Evolutionary conservation across 2,797 vertebrate genomes (phyloP), one percentile per base, ranked within the genome.

Genomic region (Xenopus petersii): DNA sequence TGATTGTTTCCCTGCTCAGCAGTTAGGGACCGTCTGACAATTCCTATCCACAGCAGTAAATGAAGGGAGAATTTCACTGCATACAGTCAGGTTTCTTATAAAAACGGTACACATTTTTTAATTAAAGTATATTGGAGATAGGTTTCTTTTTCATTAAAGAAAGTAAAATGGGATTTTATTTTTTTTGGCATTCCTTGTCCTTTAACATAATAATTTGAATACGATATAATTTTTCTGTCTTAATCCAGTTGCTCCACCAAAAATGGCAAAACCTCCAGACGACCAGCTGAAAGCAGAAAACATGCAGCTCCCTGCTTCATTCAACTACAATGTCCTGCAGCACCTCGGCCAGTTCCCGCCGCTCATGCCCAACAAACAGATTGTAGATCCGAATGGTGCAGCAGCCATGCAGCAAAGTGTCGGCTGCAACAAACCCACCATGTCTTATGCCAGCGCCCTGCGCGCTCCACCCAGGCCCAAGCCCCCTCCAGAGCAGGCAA

Each of bases 271-370:
- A 81, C 89, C 94, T 77, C 82, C 91, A 0, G 96, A 98, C 75
- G 97, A 98, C 60, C 94, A 93, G 73, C 86, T 91, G 84, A 97
- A 98, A 84, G 82, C 88, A 0, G 96, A 98, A 55, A 93, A 86
- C 80, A 85, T 92, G 16, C 92, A 93, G 56, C 36, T 93, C 67
- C 81, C 93, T 74, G 90, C 85, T 71, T 89, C 91, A 77, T 93
- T 93, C 87, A 92, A 93, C 84, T 93, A 94, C 83, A 93, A 75
- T 51, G 82, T 95, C 84, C 94, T 98, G 30, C 97, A 98, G 83
- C 96, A 98, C 65, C 96, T 95, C 0, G 95, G 96, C 93, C 96
- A 99, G 93, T 99, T 99, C 84, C 97, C 97, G 12, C 96, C 97
- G 4, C 95, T 98, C 84, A 91, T 98, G 95, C 91, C 97, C 87